These are phyloP conservation scores for Chelonus insularis DNA, from an alignment of 1,140 invertebrate species.

Conservation along the genomic window DNA sequence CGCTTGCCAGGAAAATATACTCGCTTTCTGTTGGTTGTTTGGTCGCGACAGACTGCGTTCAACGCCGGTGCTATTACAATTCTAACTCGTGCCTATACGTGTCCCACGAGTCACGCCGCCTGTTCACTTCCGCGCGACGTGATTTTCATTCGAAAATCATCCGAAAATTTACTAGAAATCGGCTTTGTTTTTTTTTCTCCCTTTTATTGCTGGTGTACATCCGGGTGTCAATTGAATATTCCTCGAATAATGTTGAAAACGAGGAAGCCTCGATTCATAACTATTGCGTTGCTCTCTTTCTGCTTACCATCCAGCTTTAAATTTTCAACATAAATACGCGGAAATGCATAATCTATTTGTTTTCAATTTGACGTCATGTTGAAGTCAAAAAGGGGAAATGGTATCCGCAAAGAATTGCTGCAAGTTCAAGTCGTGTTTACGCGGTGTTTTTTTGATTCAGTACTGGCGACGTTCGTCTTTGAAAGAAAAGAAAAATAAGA, in stretches of 20 bases:
- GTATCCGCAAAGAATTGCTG: background rate
- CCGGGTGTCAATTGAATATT: background rate
- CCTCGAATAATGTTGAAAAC: background rate
- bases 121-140: slow-evolving; percentile 21
- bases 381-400: background rate
- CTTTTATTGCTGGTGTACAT: background rate
- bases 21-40: slow-evolving; percentile 1
- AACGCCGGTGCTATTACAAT: slow-evolving; percentile 15
- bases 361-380: background rate
- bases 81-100: slow-evolving; percentile 13
- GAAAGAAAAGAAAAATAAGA: background rate
- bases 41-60: slow-evolving; percentile 5
- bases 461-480: slow-evolving; percentile 2
- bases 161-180: background rate
- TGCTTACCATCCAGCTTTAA: too few species aligned
- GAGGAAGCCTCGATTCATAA: too few species aligned
- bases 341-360: too few species aligned
- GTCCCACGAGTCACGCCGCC: background rate
- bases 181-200: slow-evolving; percentile 2
- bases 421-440: background rate
- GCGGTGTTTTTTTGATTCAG: background rate
- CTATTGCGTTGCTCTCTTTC: too few species aligned
- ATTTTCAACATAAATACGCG: too few species aligned
- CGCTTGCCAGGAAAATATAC: slow-evolving; percentile 2
- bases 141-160: slow-evolving; percentile 23